A percentile compares a stretch with the other conserved stretches of the same genome.
Evolutionary conservation across 2,113 vertebrate species (phyloP).

Genomic region (Amblyopsis rosae): DNA sequence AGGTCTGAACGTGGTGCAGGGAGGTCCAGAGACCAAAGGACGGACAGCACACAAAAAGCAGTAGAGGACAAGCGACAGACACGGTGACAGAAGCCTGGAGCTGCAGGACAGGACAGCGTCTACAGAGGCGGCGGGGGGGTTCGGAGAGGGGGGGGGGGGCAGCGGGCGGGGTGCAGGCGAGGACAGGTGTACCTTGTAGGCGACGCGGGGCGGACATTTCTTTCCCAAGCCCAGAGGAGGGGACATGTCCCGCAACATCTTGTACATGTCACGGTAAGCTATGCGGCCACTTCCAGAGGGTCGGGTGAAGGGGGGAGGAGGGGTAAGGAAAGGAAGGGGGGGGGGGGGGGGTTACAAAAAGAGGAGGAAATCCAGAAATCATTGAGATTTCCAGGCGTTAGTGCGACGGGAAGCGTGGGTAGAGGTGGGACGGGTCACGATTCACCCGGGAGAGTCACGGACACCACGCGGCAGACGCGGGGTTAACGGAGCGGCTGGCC

Average conservation of each 20-base stretch:
- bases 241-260: conserved; percentile 99
- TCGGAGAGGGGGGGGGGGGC: not conserved
- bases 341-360: conserved; percentile 4
- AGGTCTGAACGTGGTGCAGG: conserved; percentile 2
- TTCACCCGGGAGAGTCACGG: conserved; percentile 48
- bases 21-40: conserved; percentile 29
- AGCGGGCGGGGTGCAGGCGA: not conserved
- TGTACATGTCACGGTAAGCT: conserved; percentile 96
- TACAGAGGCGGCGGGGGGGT: conserved; percentile 9
- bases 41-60: conserved; percentile 36
- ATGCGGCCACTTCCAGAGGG: conserved; percentile 89
- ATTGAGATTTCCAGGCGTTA: conserved; percentile 75
- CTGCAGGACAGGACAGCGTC: conserved; percentile 43
- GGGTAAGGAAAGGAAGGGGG: conserved; percentile 21
- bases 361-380: conserved; percentile 79
- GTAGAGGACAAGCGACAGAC: conserved; percentile 18
- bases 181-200: conserved; percentile 93
- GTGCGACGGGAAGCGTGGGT: conserved; percentile 42
- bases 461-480: conserved; percentile 43
- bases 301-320: conserved; percentile 38
- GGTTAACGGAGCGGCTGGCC: conserved; percentile 38
- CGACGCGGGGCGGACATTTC: conserved; percentile 96
- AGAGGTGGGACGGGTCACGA: conserved; percentile 13
- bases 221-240: conserved; percentile 98
- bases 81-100: conserved; percentile 56